Evolutionary conservation across 1,140 invertebrate genomes (phyloP).

Genomic region (Zophobas morio): DNA sequence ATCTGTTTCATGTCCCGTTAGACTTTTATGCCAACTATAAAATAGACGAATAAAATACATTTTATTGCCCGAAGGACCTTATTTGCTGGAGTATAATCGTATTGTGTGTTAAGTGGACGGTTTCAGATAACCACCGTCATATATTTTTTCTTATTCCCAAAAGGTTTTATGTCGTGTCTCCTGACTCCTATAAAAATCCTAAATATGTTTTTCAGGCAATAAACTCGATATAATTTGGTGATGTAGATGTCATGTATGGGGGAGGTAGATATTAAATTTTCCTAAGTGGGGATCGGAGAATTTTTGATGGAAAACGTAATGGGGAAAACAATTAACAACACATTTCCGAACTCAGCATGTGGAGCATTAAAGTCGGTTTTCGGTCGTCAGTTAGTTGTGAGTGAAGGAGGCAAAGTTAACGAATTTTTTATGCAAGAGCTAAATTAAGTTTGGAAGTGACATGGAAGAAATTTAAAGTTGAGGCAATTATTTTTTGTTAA

Average conservation of each 20-base stretch:
- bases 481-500: slow-evolving; percentile 12
- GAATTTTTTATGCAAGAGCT: background rate
- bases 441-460: slow-evolving; percentile 6
- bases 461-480: background rate
- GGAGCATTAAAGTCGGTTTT: background rate
- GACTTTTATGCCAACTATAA: slow-evolving; percentile 12
- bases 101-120: slow-evolving; percentile 39
- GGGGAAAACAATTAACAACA: slow-evolving; percentile 1
- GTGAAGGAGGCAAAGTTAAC: background rate
- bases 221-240: slow-evolving; percentile 7
- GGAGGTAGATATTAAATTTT: background rate
- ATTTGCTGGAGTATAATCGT: slow-evolving; percentile 28
- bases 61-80: slow-evolving; percentile 27
- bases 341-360: slow-evolving; percentile 3
- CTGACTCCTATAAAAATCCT: background rate
- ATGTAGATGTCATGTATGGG: background rate
- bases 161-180: slow-evolving; percentile 22
- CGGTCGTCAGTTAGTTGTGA: background rate
- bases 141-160: slow-evolving; percentile 31
- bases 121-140: slow-evolving; percentile 23
- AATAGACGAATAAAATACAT: slow-evolving; percentile 8
- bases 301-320: background rate
- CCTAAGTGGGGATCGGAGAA: background rate
- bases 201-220: slow-evolving; percentile 15
- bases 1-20: slow-evolving; percentile 22